These are phyloP conservation scores for Distichodus sexfasciatus DNA, from an alignment of 2,797 vertebrate species.

Conservation along the genomic window DNA sequence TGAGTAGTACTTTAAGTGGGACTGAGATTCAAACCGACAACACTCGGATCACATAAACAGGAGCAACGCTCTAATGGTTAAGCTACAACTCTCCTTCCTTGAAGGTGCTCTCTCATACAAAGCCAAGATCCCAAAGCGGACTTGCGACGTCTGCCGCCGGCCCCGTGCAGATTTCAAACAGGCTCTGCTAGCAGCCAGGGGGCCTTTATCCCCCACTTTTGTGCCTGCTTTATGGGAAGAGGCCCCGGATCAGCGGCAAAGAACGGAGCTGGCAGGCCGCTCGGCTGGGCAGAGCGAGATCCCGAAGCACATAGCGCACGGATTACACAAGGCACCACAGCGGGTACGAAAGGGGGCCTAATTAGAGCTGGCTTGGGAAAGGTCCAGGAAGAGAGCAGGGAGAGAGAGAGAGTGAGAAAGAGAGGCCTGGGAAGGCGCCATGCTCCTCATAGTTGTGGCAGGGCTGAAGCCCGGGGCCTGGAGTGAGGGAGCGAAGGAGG, in stretches of 20 bases:
- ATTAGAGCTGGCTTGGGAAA: conserved; percentile 82
- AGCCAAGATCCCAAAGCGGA: too few relatives aligned
- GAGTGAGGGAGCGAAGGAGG: conserved; percentile 51
- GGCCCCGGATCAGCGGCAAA: conserved; percentile 72
- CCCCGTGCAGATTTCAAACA: conserved; percentile 72
- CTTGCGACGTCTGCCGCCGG: conserved; percentile 69
- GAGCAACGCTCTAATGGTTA: too few relatives aligned
- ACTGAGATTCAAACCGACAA: too few relatives aligned
- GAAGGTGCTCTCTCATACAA: conserved; percentile 35
- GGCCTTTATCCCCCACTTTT: conserved; percentile 74
- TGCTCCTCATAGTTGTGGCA: conserved; percentile 78
- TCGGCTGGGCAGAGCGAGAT: conserved; percentile 81
- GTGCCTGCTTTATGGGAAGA: conserved; percentile 75
- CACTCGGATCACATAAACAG: too few relatives aligned
- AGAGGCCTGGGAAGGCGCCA: conserved; percentile 58
- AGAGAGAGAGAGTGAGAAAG: conserved; percentile 5
- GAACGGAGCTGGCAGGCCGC: conserved; percentile 75
- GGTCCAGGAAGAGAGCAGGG: conserved; percentile 42
- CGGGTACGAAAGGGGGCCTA: conserved; percentile 82
- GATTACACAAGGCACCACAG: conserved; percentile 89
- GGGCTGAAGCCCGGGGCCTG: conserved; percentile 66
- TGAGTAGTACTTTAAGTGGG: too few relatives aligned
- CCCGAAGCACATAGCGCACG: conserved; percentile 84
- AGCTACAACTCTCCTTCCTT: conserved; percentile 13
- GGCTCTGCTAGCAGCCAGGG: conserved; percentile 70